Conservation (phyloP, 2,888 invertebrate genomes). For the Crossocerus cetratus region DNA sequence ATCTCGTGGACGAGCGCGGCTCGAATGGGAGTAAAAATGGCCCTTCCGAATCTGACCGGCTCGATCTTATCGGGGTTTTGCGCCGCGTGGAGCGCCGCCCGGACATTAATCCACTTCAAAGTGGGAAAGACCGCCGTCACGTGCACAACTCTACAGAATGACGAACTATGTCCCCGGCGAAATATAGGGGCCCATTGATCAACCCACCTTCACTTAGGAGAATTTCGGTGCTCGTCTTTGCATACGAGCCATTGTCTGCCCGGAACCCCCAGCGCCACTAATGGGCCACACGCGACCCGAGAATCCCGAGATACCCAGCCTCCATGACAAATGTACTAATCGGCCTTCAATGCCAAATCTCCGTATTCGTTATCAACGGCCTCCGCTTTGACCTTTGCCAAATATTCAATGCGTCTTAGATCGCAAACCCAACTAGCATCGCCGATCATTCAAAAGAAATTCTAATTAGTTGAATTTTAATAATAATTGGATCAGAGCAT, state of each 20-base stretch:
- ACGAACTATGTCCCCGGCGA: slow-evolving; percentile 58
- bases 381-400: slow-evolving; percentile 50
- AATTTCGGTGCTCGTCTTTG: slow-evolving; percentile 57
- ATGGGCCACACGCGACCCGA: slow-evolving; percentile 53
- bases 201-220: slow-evolving; percentile 53
- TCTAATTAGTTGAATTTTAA: too few species aligned
- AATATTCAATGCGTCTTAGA: slow-evolving; percentile 56
- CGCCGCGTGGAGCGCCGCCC: slow-evolving; percentile 5
- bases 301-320: slow-evolving; percentile 54
- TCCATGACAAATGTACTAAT: slow-evolving; percentile 70
- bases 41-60: too few species aligned
- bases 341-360: slow-evolving; percentile 54
- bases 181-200: slow-evolving; percentile 65
- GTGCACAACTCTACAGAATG: slow-evolving; percentile 57
- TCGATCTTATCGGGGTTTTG: too few species aligned
- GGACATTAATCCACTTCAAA: slow-evolving; percentile 55
- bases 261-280: slow-evolving; percentile 52
- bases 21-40: too few species aligned
- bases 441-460: neutral
- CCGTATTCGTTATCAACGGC: slow-evolving; percentile 51
- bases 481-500: too few species aligned
- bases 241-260: slow-evolving; percentile 56
- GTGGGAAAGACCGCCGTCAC: slow-evolving; percentile 56
- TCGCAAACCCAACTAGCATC: slow-evolving; percentile 51
- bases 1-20: too few species aligned